Percentiles rank a stretch among this genome's conserved stretches.
phyloP scores from a whole-genome alignment of 1,140 invertebrate genomes.

The Ceratitis capitata region DNA sequence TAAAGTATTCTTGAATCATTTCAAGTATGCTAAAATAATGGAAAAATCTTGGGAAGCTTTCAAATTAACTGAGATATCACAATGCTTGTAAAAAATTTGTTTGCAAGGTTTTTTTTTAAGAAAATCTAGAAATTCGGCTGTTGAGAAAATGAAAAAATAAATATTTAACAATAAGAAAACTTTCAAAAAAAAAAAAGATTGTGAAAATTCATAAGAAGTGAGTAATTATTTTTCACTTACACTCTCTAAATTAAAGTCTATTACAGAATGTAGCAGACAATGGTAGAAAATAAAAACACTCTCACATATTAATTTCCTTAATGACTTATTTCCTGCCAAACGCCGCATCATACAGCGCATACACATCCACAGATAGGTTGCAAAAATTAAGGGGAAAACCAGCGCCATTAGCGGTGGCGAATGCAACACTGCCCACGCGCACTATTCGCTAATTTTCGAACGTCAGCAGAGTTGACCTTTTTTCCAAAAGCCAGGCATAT shows the following conservation, averaged over 20 bases:
- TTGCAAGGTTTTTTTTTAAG: no score
- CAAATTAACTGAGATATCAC: no score
- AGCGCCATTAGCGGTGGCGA: not conserved
- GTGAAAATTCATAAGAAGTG: no score
- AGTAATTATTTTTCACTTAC: not conserved
- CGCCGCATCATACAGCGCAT: not conserved
- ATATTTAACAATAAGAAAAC: no score
- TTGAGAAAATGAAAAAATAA: no score
- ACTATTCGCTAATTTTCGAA: not conserved
- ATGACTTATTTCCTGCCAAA: not conserved
- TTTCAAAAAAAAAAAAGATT: no score
- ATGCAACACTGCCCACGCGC: not conserved
- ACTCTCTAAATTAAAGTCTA: not conserved
- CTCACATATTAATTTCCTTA: not conserved
- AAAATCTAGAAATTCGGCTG: no score
- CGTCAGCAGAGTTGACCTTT: not conserved
- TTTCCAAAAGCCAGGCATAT: not conserved
- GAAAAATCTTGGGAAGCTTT: no score
- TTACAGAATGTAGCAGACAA: not conserved
- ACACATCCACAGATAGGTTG: not conserved
- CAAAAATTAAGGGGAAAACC: not conserved
- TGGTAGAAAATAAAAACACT: not conserved
- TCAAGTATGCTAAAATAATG: no score
- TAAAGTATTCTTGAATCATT: no score
- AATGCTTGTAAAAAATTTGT: no score